Evolutionary conservation across 2,888 invertebrate species (phyloP).

Genomic region (Camponotus fellah): DNA sequence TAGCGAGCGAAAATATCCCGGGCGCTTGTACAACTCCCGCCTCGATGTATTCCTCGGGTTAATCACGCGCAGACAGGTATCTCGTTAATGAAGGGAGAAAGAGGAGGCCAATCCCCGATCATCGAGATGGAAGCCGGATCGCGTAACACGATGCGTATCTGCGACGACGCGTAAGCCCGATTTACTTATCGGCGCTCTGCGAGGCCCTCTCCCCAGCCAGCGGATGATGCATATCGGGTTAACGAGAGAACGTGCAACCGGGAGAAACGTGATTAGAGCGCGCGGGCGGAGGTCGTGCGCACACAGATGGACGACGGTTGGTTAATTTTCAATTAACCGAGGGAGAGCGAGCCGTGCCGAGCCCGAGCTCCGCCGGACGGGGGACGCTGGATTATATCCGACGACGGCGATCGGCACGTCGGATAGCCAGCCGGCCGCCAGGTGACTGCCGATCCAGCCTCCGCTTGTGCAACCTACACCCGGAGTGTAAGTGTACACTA

Average conservation of each 20-base stretch:
- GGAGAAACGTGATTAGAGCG: constrained; percentile 80
- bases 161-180: constrained; percentile 60
- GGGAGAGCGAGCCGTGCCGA: constrained; percentile 56
- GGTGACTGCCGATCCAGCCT: constrained; percentile 60
- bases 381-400: constrained; percentile 59
- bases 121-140: constrained; percentile 53
- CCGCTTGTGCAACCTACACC: constrained; percentile 36
- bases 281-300: constrained; percentile 60
- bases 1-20: neutral
- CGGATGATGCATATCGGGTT: constrained; percentile 67
- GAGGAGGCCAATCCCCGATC: constrained; percentile 53
- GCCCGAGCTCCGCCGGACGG: constrained; percentile 39
- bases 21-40: neutral
- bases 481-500: constrained; percentile 33
- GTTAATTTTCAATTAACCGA: constrained; percentile 83
- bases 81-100: constrained; percentile 53
- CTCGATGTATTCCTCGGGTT: neutral
- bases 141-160: constrained; percentile 50
- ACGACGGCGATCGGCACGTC: constrained; percentile 58
- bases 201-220: constrained; percentile 34
- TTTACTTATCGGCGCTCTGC: constrained; percentile 62
- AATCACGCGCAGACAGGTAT: constrained; percentile 15
- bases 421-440: constrained; percentile 54
- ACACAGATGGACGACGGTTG: constrained; percentile 80
- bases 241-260: constrained; percentile 67